Evolutionary conservation across 2,797 vertebrate genomes (phyloP).

Genomic region (Heliangelus exortis): DNA sequence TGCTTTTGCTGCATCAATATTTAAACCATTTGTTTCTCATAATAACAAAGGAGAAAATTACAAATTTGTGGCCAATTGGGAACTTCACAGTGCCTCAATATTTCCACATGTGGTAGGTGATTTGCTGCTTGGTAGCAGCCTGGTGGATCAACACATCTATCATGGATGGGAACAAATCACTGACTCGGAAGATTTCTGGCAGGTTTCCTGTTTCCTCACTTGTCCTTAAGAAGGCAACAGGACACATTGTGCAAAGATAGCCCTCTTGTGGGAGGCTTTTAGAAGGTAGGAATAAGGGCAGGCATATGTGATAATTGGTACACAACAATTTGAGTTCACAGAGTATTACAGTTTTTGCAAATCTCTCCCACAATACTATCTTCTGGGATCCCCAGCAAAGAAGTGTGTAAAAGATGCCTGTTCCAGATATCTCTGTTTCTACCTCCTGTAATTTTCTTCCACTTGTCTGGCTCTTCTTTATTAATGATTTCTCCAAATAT

Average conservation of each 20-base stretch:
- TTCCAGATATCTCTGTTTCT: not conserved
- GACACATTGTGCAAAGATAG: not conserved
- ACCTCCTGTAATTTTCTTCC: not conserved
- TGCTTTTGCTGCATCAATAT: not conserved
- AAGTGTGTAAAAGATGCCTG: not conserved
- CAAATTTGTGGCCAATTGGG: not conserved
- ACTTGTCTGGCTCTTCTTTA: not conserved
- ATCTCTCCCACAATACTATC: not conserved
- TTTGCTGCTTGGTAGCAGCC: not conserved
- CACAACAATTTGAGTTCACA: not conserved
- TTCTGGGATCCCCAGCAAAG: not conserved
- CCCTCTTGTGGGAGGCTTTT: not conserved
- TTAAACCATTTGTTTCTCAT: not conserved
- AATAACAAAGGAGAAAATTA: not conserved
- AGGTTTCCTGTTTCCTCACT: not conserved
- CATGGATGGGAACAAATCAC: not conserved
- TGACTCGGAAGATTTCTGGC: not conserved
- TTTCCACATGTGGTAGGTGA: not conserved
- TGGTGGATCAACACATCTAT: not conserved
- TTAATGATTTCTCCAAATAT: not conserved
- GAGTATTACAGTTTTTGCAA: not conserved
- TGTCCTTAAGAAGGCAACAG: not conserved
- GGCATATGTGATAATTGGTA: not conserved
- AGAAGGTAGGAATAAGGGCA: not conserved
- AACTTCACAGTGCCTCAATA: not conserved